phyloP scores from a whole-genome alignment of 1,140 invertebrate species.

The Drosophila mayri region DNA sequence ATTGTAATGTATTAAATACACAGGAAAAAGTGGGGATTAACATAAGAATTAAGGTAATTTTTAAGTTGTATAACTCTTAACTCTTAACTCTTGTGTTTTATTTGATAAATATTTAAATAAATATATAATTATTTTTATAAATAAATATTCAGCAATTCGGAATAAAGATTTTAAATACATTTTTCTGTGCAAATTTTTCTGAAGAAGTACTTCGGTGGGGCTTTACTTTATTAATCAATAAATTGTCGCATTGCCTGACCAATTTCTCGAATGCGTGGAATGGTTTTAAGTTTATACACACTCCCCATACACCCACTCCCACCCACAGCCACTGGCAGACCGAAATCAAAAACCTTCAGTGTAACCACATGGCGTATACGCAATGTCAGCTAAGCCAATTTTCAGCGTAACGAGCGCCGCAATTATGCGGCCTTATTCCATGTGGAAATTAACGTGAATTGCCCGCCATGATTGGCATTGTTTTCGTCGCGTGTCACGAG shows the following conservation, averaged over 20 bases:
- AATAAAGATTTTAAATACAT: not conserved
- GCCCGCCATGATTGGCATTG: conserved; percentile 71
- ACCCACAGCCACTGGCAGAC: not conserved
- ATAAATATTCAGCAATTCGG: too few species aligned
- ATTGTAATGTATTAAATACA: conserved; percentile 48
- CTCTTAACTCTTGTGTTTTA: too few species aligned
- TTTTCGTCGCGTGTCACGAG: conserved; percentile 61
- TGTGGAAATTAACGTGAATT: conserved; percentile 78
- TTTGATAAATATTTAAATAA: too few species aligned
- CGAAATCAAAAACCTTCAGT: conserved; percentile 7
- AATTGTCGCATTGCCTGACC: conserved; percentile 27
- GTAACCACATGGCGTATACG: conserved; percentile 32
- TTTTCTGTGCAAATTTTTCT: not conserved
- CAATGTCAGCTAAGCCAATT: conserved; percentile 60
- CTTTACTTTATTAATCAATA: conserved; percentile 24
- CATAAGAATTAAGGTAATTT: not conserved
- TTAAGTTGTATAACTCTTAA: too few species aligned
- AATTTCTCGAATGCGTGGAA: conserved; percentile 33
- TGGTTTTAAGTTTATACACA: not conserved
- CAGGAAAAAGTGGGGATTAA: not conserved
- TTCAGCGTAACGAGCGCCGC: conserved; percentile 49
- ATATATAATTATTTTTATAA: too few species aligned
- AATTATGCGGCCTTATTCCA: conserved; percentile 71
- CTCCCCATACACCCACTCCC: conserved; percentile 2
- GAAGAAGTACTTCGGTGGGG: not conserved